phyloP scores from a whole-genome alignment of 2,888 invertebrate species.

The Gymnocheta viridis region DNA sequence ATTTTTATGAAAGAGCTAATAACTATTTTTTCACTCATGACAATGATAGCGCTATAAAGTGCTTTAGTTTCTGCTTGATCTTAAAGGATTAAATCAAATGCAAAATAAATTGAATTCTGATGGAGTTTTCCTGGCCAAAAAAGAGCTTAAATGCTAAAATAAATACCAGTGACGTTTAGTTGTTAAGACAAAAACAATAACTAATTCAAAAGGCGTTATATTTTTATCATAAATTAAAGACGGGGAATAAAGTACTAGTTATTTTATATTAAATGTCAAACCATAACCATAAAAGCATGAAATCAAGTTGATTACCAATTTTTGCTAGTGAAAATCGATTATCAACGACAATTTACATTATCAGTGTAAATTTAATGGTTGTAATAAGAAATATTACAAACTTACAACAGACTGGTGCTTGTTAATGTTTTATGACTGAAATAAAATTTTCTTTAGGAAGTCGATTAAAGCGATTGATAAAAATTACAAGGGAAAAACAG shows the following conservation, averaged over 20 bases:
- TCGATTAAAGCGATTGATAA: background rate
- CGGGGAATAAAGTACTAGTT: no score
- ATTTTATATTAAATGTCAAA: no score
- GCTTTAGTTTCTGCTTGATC: background rate
- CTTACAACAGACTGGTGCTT: background rate
- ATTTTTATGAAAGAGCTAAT: background rate
- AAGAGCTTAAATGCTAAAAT: slow-evolving; percentile 23
- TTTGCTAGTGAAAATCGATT: background rate
- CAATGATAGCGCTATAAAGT: background rate
- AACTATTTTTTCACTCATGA: background rate
- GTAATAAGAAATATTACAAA: background rate
- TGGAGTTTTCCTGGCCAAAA: slow-evolving; percentile 33
- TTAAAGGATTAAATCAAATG: slow-evolving; percentile 63
- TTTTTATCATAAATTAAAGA: slow-evolving; percentile 27
- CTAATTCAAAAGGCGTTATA: background rate
- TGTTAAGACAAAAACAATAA: background rate
- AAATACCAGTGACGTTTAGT: slow-evolving; percentile 11
- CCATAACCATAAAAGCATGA: no score
- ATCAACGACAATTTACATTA: background rate
- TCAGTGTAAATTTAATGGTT: background rate
- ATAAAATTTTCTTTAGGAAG: background rate
- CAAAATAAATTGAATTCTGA: slow-evolving; percentile 65
- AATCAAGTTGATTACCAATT: background rate
- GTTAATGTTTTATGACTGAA: background rate
- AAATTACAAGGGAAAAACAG: background rate